Evolutionary conservation across 2,113 vertebrate genomes (phyloP).

Genomic region (Equus przewalskii): DNA sequence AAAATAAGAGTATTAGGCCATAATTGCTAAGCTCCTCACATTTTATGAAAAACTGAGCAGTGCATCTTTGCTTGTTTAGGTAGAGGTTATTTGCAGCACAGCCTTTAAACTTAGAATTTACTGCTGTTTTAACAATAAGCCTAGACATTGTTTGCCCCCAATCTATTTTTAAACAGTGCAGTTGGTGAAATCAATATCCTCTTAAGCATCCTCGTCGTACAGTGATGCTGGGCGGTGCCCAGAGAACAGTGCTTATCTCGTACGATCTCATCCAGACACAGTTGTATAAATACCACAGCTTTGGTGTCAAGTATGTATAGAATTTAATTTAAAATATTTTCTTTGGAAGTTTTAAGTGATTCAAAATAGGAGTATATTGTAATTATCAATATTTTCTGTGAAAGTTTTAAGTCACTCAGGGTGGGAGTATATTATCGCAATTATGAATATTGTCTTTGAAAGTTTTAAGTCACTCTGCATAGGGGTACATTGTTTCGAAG

Average conservation of each 20-base stretch:
- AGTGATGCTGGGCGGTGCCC: background rate
- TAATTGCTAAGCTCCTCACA: background rate
- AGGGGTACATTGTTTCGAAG: background rate
- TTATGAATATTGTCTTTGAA: background rate
- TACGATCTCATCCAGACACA: background rate
- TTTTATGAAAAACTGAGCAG: background rate
- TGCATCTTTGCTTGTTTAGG: background rate
- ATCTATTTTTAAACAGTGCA: background rate
- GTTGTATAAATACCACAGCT: background rate
- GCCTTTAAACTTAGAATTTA: background rate
- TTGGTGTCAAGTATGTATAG: background rate
- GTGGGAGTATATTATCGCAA: background rate
- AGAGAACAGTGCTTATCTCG: background rate
- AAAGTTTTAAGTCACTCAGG: background rate
- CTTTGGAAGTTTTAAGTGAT: slow-evolving; percentile 2
- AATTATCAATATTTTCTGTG: background rate
- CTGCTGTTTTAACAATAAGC: background rate
- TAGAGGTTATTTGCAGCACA: background rate
- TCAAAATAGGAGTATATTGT: background rate
- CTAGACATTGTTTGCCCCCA: background rate
- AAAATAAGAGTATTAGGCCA: background rate
- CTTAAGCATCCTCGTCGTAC: background rate
- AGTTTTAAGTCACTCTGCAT: background rate
- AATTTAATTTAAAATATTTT: slow-evolving; percentile 11
- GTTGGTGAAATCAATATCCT: background rate